These are phyloP conservation scores for Pica pica DNA, from an alignment of 2,113 vertebrate species.

Conservation along the genomic window DNA sequence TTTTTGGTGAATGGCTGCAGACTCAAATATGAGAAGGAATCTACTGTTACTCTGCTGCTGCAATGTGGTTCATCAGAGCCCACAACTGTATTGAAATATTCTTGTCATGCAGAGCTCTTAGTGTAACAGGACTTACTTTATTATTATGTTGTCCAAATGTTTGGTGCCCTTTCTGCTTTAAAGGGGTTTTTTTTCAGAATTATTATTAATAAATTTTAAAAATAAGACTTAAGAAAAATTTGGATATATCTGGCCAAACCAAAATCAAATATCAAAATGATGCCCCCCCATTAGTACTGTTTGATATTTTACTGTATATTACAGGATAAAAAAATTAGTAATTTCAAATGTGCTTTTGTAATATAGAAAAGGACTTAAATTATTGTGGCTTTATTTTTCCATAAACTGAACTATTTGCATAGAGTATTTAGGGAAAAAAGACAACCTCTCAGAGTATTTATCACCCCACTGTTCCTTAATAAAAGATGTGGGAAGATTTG, in stretches of 20 bases:
- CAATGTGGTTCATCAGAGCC: background rate
- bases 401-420: background rate
- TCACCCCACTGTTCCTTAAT: background rate
- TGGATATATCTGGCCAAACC: background rate
- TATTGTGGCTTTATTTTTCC: background rate
- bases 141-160: background rate
- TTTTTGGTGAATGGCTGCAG: background rate
- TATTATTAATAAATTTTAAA: background rate
- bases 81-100: background rate
- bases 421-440: background rate
- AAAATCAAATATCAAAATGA: background rate
- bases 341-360: background rate
- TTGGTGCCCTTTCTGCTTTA: background rate
- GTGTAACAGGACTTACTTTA: background rate
- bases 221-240: background rate
- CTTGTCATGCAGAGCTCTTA: background rate
- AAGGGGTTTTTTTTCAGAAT: background rate
- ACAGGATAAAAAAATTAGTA: background rate
- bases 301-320: background rate
- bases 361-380: background rate
- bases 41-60: background rate
- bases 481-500: background rate
- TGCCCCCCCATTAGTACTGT: fast-evolving
- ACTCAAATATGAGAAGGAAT: background rate
- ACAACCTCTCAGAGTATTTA: background rate